Percentiles rank a stretch among this genome's conserved stretches.
Conservation (phyloP, 1,140 invertebrate species). For the Calliopsis andreniformis region DNA sequence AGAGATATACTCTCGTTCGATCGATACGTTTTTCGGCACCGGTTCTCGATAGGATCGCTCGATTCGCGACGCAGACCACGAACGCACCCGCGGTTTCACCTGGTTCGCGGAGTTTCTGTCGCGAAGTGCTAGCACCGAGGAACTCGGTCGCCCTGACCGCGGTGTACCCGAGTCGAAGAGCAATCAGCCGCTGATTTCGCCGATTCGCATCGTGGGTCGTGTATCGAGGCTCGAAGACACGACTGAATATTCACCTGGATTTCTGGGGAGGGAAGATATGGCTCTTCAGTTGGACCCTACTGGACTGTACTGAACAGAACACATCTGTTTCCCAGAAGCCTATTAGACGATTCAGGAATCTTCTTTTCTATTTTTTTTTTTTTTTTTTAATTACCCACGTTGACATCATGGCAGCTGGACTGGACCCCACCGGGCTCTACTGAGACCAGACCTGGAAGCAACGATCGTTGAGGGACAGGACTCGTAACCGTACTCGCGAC, state of each 20-base stretch:
- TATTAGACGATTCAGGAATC: conserved; percentile 15
- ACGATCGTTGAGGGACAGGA: too few species aligned
- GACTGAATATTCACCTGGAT: conserved; percentile 8
- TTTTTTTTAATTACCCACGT: conserved; percentile 25
- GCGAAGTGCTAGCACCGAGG: too few species aligned
- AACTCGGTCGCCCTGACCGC: too few species aligned
- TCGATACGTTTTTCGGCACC: neutral
- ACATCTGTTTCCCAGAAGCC: neutral
- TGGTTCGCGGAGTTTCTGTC: too few species aligned
- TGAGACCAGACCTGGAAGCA: conserved; percentile 60
- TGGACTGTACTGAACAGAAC: conserved; percentile 75
- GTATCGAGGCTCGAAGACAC: neutral
- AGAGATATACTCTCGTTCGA: conserved; percentile 15
- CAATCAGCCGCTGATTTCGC: too few species aligned
- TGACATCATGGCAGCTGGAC: conserved; percentile 69
- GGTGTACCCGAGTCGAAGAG: too few species aligned
- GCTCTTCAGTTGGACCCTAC: conserved; percentile 77
- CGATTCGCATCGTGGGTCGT: neutral
- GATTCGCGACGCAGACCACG: too few species aligned
- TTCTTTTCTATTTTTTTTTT: neutral
- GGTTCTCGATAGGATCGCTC: too few species aligned
- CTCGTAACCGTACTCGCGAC: too few species aligned
- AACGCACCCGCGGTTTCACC: too few species aligned
- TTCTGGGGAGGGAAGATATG: conserved; percentile 62
- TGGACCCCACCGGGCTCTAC: conserved; percentile 78